Conservation (phyloP, 2,113 vertebrate genomes). For the Centropus bengalensis region DNA sequence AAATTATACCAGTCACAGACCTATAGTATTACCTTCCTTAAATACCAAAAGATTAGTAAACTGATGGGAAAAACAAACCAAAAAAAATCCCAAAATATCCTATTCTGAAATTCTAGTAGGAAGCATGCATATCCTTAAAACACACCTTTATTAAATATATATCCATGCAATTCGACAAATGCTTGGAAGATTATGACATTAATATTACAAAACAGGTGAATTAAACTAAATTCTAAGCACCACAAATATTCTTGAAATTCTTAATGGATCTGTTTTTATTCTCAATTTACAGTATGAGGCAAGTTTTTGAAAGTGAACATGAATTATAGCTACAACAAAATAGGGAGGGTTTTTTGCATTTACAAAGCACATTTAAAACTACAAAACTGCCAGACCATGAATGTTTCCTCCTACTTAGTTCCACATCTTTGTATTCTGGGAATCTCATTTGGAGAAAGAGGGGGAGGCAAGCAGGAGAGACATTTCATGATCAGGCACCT, state of each 20-base stretch:
- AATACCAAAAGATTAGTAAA: not conserved
- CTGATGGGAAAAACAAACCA: not conserved
- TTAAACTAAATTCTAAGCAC: not conserved
- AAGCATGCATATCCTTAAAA: not conserved
- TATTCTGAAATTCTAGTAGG: not conserved
- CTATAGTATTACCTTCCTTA: not conserved
- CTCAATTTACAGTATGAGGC: not conserved
- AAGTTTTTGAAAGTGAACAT: not conserved
- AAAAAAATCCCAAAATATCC: not conserved
- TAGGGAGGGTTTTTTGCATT: not conserved
- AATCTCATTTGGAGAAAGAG: not conserved
- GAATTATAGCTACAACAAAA: not conserved
- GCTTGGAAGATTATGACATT: not conserved
- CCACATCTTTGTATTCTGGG: accelerated
- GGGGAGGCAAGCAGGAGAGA: not conserved
- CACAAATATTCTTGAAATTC: not conserved
- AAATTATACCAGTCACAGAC: not conserved
- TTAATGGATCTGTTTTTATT: not conserved
- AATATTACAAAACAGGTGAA: not conserved
- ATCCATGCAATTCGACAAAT: not conserved
- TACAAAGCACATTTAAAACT: not conserved
- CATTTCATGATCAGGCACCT: not conserved
- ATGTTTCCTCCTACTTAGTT: not conserved
- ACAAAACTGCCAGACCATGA: not conserved
- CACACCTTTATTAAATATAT: not conserved